Percentiles rank a stretch among this genome's conserved stretches.
Evolutionary conservation across 2,113 vertebrate genomes (phyloP).

Genomic region (Macrotis lagotis): DNA sequence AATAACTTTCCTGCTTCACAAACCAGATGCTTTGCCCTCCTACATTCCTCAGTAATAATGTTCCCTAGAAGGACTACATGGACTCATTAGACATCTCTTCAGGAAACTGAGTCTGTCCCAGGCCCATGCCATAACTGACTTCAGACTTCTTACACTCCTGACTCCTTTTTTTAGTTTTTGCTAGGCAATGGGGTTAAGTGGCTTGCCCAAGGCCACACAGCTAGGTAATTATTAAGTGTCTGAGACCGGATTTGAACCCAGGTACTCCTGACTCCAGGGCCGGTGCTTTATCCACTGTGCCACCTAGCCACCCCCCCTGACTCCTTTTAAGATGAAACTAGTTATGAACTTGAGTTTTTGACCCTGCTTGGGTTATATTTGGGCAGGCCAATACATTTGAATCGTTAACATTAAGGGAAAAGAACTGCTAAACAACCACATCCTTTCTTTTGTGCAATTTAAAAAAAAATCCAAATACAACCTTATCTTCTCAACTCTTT

Average conservation of each 20-base stretch:
- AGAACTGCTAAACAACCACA: neutral
- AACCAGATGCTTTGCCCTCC: neutral
- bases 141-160: neutral
- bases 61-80: neutral
- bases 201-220: too few species aligned
- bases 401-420: neutral
- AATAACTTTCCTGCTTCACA: neutral
- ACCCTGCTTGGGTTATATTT: neutral
- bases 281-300: too few species aligned
- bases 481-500: neutral
- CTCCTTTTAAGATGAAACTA: neutral
- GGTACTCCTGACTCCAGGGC: too few species aligned
- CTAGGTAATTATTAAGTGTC: too few species aligned
- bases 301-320: too few species aligned
- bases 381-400: neutral
- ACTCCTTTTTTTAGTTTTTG: too few species aligned
- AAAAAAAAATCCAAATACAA: neutral
- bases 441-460: neutral
- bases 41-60: neutral
- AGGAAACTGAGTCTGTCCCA: neutral
- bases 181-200: too few species aligned
- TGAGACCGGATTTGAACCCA: too few species aligned
- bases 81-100: neutral
- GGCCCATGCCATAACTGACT: neutral
- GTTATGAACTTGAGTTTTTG: neutral